A percentile compares a stretch with the other conserved stretches of the same genome.
Evolutionary conservation across 2,113 vertebrate genomes (phyloP).

Genomic region (Pyxicephalus adspersus): DNA sequence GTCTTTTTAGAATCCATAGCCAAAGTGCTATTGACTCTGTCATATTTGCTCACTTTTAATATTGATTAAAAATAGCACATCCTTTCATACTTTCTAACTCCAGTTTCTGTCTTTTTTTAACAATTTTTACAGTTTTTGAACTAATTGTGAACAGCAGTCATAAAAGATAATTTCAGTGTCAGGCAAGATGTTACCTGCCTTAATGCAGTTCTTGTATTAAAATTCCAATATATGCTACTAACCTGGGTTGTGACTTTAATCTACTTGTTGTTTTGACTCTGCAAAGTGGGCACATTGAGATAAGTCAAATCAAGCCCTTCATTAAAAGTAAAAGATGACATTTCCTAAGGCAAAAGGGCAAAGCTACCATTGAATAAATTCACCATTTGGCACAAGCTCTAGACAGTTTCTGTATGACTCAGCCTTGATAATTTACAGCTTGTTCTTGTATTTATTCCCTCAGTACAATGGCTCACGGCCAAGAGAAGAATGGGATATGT

Average conservation of each 20-base stretch:
- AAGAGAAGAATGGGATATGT: slow-evolving; percentile 96
- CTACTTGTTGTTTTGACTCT: slow-evolving; percentile 35
- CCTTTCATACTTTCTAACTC: too few relatives aligned
- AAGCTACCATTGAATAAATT: slow-evolving; percentile 48
- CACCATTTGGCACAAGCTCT: slow-evolving; percentile 41
- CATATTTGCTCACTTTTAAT: too few relatives aligned
- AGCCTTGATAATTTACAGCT: slow-evolving; percentile 35
- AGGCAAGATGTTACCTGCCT: slow-evolving; percentile 11
- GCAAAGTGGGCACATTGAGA: slow-evolving; percentile 1
- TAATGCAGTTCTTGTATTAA: background rate
- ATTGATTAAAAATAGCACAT: too few relatives aligned
- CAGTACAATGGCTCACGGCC: slow-evolving; percentile 95
- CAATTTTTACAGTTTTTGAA: too few relatives aligned
- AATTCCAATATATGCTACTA: slow-evolving; percentile 6
- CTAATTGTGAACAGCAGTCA: background rate
- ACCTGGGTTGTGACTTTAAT: slow-evolving; percentile 10
- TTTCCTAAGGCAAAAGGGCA: slow-evolving; percentile 41
- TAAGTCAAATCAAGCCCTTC: slow-evolving; percentile 29
- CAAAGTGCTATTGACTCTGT: too few relatives aligned
- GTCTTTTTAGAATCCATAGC: too few relatives aligned
- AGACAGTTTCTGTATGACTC: slow-evolving; percentile 43
- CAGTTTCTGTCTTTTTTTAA: too few relatives aligned
- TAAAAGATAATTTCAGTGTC: slow-evolving; percentile 3
- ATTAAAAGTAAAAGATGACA: slow-evolving; percentile 46
- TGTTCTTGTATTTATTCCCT: slow-evolving; percentile 57